Evolutionary conservation across 1,140 invertebrate species (phyloP).

Genomic region (Yoshiicerus persimilis): DNA sequence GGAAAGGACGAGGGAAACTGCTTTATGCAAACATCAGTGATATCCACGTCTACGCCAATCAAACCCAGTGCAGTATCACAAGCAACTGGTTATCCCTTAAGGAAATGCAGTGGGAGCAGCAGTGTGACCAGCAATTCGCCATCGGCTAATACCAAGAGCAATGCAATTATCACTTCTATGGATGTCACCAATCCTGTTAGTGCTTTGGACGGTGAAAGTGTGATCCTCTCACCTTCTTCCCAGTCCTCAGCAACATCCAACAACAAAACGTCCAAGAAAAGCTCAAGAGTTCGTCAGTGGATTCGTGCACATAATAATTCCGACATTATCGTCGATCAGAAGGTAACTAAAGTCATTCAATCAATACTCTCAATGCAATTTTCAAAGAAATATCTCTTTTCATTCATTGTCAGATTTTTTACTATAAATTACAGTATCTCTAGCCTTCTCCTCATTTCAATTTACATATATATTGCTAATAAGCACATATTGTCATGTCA

Average conservation of each 20-base stretch:
- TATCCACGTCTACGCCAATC: not conserved
- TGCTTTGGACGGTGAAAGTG: not conserved
- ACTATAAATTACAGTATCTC: not conserved
- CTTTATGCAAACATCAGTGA: not conserved
- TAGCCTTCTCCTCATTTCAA: not conserved
- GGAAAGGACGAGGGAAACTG: not conserved
- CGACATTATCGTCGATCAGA: slow-evolving; percentile 32
- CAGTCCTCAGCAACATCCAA: not conserved
- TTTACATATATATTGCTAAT: not conserved
- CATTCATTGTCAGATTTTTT: not conserved
- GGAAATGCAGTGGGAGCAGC: slow-evolving; percentile 36
- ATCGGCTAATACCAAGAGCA: not conserved
- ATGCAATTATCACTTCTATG: not conserved
- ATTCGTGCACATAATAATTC: slow-evolving; percentile 46
- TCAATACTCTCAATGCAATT: not conserved
- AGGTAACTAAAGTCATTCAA: slow-evolving; percentile 31
- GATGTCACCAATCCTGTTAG: slow-evolving; percentile 14
- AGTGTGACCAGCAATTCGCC: not conserved
- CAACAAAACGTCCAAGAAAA: slow-evolving; percentile 33
- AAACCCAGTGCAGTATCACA: not conserved
- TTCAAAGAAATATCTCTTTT: not conserved
- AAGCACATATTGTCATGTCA: not conserved
- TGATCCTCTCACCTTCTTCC: not conserved
- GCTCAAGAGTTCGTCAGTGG: slow-evolving; percentile 44
- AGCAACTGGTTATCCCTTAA: slow-evolving; percentile 13